Base-by-base conservation (phyloP, 2,113 vertebrate species). In the Lynx canadensis region DNA sequence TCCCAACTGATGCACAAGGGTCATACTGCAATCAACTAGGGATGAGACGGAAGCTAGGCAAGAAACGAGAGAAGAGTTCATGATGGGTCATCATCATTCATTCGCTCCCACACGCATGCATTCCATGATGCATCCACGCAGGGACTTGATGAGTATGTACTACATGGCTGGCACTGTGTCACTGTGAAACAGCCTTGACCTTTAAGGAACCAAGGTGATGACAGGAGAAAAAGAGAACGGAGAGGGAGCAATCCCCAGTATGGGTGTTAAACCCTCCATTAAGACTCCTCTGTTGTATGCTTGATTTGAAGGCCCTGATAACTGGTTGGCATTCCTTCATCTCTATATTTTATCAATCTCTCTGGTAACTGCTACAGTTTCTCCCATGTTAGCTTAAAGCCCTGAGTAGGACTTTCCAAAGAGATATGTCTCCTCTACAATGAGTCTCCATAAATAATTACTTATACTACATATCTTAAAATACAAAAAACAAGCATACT, bases 401-500 rank as follows among this genome's bases (percentile, higher is more conserved):
- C 36, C 25, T 57, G 3, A 19, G 29, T 29, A 45, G 55, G 29
- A 82, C n/a, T 89, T 88, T 29, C 25, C 60, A 66, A 95, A 93
- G 29, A 66, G 16, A 29, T 13, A n/a, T 13, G 76, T 85, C 71
- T 52, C 52, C 82, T 92, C 52, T 55, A 71, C 15, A 10, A 4
- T 36, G 29, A 88, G 14, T 52, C 73, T 31, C 71, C 71, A 10
- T 76, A 94, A 93, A 78, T 45, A 66, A 90, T 66, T 19, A 55
- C 3, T 25, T 94, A 41, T 12, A 23, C 33, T 74, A 55, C 14
- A 52, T n/a, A 33, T n/a, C 3, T 21, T 81, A 63, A n/a, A 73
- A 89, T 48, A 85, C 6, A 50, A 95, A 95, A 96, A 82, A 85
- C 45, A 83, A 66, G 52, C 38, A 95, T 15, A 73, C 6, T 68